These are phyloP conservation scores for Electrophaes corylata DNA, from an alignment of 2,888 invertebrate genomes.

Conservation along the genomic window DNA sequence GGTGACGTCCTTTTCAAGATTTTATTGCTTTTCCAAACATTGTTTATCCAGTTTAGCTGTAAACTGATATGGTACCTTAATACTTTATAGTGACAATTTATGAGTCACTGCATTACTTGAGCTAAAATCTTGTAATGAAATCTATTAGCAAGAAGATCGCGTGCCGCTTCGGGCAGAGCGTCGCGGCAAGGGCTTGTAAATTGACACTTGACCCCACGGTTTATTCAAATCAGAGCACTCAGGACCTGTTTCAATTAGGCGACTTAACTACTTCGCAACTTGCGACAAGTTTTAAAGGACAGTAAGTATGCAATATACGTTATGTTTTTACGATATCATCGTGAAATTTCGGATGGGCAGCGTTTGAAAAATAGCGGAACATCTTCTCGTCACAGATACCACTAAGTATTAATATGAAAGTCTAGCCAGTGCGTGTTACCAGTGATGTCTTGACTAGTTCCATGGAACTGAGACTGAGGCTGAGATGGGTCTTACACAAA, in stretches of 20 bases:
- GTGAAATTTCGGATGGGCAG: no score
- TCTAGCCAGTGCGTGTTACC: no score
- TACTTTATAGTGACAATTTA: not conserved
- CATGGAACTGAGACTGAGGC: no score
- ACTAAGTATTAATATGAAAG: no score
- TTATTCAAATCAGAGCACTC: slow-evolving; percentile 62
- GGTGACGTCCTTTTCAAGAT: no score
- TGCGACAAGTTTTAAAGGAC: slow-evolving; percentile 8
- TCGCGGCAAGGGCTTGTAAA: slow-evolving; percentile 53
- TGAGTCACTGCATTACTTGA: not conserved
- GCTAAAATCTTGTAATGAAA: slow-evolving; percentile 51
- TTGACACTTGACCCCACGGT: slow-evolving; percentile 69
- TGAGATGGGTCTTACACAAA: no score
- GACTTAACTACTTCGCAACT: slow-evolving; percentile 27
- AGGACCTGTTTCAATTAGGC: slow-evolving; percentile 32
- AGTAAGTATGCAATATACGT: not conserved
- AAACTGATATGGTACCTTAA: not conserved
- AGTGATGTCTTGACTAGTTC: no score
- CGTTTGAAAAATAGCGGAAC: no score
- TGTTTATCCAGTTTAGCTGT: no score
- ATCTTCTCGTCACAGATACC: no score
- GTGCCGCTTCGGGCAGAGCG: slow-evolving; percentile 40
- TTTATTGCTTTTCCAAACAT: no score
- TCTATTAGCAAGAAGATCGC: slow-evolving; percentile 60
- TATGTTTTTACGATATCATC: no score